phyloP scores from a whole-genome alignment of 1,140 invertebrate genomes.

The Calliphora vicina region DNA sequence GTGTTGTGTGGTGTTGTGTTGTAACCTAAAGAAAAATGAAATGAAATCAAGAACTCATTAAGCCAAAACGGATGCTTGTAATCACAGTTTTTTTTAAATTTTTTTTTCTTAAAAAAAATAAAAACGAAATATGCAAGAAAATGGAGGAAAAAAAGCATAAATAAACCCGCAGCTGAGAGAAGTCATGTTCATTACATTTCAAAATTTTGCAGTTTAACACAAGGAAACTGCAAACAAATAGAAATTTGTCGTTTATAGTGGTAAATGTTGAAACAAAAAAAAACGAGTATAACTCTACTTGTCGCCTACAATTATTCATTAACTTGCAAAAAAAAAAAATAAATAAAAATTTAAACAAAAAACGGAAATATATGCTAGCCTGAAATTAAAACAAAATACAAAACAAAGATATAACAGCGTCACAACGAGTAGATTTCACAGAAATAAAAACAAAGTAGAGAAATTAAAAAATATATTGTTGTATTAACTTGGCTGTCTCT shows the following conservation, averaged over 20 bases:
- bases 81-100: constrained; percentile 57
- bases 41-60: constrained; percentile 63
- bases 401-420: constrained; percentile 26
- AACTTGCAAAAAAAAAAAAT: neutral
- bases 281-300: neutral
- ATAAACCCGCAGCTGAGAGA: constrained; percentile 20
- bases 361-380: neutral
- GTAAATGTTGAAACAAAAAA: neutral
- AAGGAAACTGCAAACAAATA: constrained; percentile 31
- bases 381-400: constrained; percentile 6
- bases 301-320: constrained; percentile 31
- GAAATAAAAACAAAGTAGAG: constrained; percentile 17
- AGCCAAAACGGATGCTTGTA: constrained; percentile 57
- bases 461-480: constrained; percentile 18
- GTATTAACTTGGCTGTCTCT: constrained; percentile 26
- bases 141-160: neutral
- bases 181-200: constrained; percentile 24
- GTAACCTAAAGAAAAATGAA: constrained; percentile 55
- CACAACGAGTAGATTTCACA: neutral
- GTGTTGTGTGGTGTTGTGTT: neutral
- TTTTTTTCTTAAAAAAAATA: constrained; percentile 25
- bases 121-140: neutral
- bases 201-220: neutral
- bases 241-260: constrained; percentile 22
- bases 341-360: neutral